Percentiles rank a stretch among this genome's conserved stretches.
Evolutionary conservation across 2,797 vertebrate species (phyloP).

Genomic region (Thripadectes ignobilis): DNA sequence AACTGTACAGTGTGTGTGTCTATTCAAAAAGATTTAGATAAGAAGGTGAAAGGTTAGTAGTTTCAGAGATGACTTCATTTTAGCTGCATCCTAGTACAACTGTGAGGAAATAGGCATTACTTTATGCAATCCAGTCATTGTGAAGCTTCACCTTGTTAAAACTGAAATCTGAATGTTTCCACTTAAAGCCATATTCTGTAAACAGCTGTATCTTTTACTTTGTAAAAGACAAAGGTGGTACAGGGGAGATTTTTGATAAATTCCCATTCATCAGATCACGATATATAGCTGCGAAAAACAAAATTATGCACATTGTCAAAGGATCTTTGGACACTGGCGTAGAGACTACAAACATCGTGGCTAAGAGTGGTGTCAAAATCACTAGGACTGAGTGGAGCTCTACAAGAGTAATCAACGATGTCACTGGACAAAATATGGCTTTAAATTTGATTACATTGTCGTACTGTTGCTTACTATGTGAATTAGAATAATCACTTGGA

Average conservation of each 20-base stretch:
- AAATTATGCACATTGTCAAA: constrained; percentile 68
- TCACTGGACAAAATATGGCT: constrained; percentile 84
- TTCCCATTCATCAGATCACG: constrained; percentile 60
- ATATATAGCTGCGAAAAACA: constrained; percentile 71
- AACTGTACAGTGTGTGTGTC: constrained; percentile 98
- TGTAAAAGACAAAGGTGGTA: constrained; percentile 53
- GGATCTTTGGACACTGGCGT: constrained; percentile 77
- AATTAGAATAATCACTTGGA: constrained; percentile 76
- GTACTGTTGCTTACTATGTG: constrained; percentile 73
- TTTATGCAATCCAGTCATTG: constrained; percentile 76
- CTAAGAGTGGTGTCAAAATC: constrained; percentile 65
- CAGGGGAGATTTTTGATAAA: constrained; percentile 10
- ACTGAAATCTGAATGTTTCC: constrained; percentile 73
- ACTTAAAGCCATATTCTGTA: constrained; percentile 85
- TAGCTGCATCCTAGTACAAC: constrained; percentile 78
- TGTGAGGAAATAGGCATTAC: constrained; percentile 73
- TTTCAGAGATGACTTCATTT: constrained; percentile 80
- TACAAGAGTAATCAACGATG: constrained; percentile 62
- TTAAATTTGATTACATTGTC: constrained; percentile 78
- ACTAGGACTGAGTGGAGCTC: constrained; percentile 52
- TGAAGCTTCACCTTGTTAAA: constrained; percentile 73
- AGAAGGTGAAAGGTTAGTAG: constrained; percentile 82
- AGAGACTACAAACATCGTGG: constrained; percentile 66
- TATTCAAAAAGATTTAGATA: constrained; percentile 84
- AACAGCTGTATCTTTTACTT: constrained; percentile 74